Conservation (phyloP, 2,888 invertebrate species). For the Alcis repandata region DNA sequence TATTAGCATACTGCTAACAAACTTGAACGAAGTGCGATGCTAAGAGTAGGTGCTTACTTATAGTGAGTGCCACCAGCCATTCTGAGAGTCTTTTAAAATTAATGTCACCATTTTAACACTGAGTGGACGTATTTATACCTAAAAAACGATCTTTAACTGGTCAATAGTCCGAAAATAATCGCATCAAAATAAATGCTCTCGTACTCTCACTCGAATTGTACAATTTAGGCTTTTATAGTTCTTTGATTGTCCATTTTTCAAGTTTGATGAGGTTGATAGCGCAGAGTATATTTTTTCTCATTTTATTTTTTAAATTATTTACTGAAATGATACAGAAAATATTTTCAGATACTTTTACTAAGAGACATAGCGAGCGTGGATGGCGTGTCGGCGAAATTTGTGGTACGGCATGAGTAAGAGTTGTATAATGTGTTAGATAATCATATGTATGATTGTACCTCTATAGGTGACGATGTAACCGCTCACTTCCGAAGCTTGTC, state of each 20-base stretch:
- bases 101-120: conserved; percentile 4
- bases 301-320: too few species aligned
- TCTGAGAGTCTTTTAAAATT: conserved; percentile 14
- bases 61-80: conserved; percentile 48
- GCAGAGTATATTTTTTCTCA: too few species aligned
- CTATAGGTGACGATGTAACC: too few species aligned
- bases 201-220: neutral
- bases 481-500: too few species aligned
- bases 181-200: neutral
- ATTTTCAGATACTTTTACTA: too few species aligned
- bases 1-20: conserved; percentile 25
- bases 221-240: neutral
- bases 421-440: too few species aligned
- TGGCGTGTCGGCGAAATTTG: too few species aligned
- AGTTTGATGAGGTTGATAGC: too few species aligned
- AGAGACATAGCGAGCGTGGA: too few species aligned
- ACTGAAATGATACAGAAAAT: too few species aligned
- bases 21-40: conserved; percentile 30
- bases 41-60: conserved; percentile 28
- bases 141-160: neutral
- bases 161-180: neutral
- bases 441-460: too few species aligned
- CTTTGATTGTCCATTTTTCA: neutral
- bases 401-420: too few species aligned
- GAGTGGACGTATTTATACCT: conserved; percentile 5